phyloP scores from a whole-genome alignment of 1,140 invertebrate species.

The Cherax destructor region DNA sequence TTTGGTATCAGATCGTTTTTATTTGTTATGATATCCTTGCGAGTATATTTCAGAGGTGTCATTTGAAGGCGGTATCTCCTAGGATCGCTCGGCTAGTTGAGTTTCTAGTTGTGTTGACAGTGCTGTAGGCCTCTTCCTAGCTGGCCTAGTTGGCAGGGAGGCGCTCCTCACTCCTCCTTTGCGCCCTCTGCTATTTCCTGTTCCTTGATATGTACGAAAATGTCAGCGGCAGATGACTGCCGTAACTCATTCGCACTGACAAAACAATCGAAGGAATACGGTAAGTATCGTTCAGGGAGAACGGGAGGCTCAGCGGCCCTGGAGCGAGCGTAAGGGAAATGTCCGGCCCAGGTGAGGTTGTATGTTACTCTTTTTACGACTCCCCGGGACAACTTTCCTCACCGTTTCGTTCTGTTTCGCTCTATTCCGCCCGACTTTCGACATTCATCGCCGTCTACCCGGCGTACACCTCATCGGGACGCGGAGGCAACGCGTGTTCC shows the following conservation, averaged over 20 bases:
- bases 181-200: slow-evolving; percentile 4
- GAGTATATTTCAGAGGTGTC: slow-evolving; percentile 53
- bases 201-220: slow-evolving; percentile 36
- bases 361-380: slow-evolving; percentile 67
- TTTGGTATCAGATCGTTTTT: slow-evolving; percentile 57
- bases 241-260: slow-evolving; percentile 50
- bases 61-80: slow-evolving; percentile 22
- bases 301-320: slow-evolving; percentile 24
- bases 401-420: slow-evolving; percentile 65
- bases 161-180: not conserved
- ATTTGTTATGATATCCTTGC: slow-evolving; percentile 40
- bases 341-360: slow-evolving; percentile 64
- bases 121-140: not conserved
- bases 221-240: slow-evolving; percentile 46
- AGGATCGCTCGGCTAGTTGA: slow-evolving; percentile 13
- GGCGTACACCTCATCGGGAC: slow-evolving; percentile 6
- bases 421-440: slow-evolving; percentile 31
- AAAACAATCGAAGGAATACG: slow-evolving; percentile 65
- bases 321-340: slow-evolving; percentile 63
- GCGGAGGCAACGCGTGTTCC: slow-evolving; percentile 10
- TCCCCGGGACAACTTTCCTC: slow-evolving; percentile 48
- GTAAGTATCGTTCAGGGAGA: slow-evolving; percentile 40
- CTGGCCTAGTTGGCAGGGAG: not conserved
- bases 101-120: not conserved
- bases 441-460: slow-evolving; percentile 8